These are phyloP conservation scores for Melipona beecheii DNA, from an alignment of 2,888 invertebrate species.

Conservation along the genomic window DNA sequence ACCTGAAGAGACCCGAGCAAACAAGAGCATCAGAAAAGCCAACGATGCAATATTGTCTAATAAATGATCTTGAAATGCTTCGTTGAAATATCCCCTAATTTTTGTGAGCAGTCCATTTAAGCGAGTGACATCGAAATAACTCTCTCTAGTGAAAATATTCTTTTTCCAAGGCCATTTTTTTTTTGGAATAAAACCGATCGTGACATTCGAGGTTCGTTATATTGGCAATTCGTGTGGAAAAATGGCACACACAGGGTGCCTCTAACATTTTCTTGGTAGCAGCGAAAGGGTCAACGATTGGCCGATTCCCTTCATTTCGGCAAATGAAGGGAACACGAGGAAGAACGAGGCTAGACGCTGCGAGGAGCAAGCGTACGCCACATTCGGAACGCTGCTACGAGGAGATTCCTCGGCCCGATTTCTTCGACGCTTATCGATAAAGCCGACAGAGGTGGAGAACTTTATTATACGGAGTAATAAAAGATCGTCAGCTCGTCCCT, in stretches of 20 bases:
- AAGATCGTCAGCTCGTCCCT: constrained; percentile 25
- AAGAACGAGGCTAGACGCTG: neutral
- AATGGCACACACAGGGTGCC: too few relatives aligned
- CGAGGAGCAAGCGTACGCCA: neutral
- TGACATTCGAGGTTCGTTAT: too few relatives aligned
- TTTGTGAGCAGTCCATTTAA: too few relatives aligned
- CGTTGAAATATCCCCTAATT: neutral
- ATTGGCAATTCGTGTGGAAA: too few relatives aligned
- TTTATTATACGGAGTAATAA: constrained; percentile 49
- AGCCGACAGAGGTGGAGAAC: neutral
- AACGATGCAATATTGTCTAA: too few relatives aligned
- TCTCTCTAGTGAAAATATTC: too few relatives aligned
- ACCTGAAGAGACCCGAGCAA: too few relatives aligned
- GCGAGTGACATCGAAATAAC: too few relatives aligned
- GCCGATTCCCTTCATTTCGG: neutral
- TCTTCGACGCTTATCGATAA: constrained; percentile 54
- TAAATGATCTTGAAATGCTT: neutral
- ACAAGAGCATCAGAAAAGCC: too few relatives aligned
- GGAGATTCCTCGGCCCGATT: constrained; percentile 40
- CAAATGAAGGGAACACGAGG: constrained; percentile 18
- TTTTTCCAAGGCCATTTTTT: too few relatives aligned
- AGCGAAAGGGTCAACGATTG: constrained; percentile 52
- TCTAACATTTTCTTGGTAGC: constrained; percentile 34
- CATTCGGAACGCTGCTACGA: constrained; percentile 47
- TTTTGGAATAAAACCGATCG: too few relatives aligned